Conservation (phyloP, 1,140 invertebrate species). For the Pseudomyrmex dendroicus region DNA sequence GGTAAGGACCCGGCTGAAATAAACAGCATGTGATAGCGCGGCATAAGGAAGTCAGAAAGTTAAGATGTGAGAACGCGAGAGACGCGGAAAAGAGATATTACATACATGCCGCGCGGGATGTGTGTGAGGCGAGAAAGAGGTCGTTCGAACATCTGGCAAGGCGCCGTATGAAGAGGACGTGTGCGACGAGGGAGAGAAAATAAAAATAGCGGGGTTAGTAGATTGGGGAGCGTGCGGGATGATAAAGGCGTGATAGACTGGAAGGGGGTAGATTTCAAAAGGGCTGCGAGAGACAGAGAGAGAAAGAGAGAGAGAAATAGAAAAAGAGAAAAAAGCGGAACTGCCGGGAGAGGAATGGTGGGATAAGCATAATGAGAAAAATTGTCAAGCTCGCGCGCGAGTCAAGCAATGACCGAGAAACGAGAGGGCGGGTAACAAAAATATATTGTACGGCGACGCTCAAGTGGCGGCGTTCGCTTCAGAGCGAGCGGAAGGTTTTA, state of each 20-base stretch:
- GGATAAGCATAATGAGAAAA: slow-evolving; percentile 47
- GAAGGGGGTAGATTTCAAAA: background rate
- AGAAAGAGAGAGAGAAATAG: background rate
- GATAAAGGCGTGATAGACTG: slow-evolving; percentile 41
- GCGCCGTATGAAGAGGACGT: slow-evolving; percentile 31
- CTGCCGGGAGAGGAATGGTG: background rate
- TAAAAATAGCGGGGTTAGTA: slow-evolving; percentile 47
- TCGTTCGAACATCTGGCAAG: slow-evolving; percentile 54
- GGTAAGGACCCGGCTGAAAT: slow-evolving; percentile 36
- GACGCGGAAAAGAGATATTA: background rate
- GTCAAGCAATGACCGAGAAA: slow-evolving; percentile 6
- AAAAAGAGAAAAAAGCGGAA: background rate
- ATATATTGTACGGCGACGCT: background rate
- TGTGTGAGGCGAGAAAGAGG: slow-evolving; percentile 39
- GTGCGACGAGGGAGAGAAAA: slow-evolving; percentile 25
- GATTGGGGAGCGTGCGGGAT: background rate
- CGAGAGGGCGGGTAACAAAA: slow-evolving; percentile 1
- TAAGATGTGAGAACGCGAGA: slow-evolving; percentile 45
- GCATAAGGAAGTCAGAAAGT: slow-evolving; percentile 47
- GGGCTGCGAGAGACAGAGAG: background rate
- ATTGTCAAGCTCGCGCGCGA: slow-evolving; percentile 21
- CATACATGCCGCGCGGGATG: background rate
- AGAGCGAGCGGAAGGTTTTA: too few species aligned
- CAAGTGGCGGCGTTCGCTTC: slow-evolving; percentile 11
- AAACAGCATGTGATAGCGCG: slow-evolving; percentile 37